phyloP scores from a whole-genome alignment of 2,888 invertebrate genomes.

The Petrophora chlorosata region DNA sequence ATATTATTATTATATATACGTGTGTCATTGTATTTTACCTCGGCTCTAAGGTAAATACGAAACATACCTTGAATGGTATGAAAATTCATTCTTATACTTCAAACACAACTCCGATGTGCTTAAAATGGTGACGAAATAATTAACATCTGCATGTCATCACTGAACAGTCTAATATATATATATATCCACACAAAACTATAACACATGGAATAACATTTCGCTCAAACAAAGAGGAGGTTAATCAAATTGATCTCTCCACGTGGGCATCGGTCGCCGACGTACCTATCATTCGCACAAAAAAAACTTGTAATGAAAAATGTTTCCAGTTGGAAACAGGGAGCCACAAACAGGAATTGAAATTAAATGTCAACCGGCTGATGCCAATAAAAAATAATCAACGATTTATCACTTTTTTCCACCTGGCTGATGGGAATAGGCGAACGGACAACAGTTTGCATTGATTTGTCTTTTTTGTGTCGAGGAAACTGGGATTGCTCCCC shows the following conservation, averaged over 20 bases:
- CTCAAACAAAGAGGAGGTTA: constrained; percentile 40
- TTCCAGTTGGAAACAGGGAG: constrained; percentile 44
- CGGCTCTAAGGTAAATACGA: no score
- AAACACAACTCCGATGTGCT: no score
- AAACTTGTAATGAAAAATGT: constrained; percentile 47
- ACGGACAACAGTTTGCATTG: constrained; percentile 23
- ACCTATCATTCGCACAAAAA: constrained; percentile 49
- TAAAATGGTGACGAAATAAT: neutral
- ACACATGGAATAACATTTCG: constrained; percentile 21
- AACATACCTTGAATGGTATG: no score
- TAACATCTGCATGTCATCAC: neutral
- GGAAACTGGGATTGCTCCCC: no score
- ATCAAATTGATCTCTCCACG: constrained; percentile 49
- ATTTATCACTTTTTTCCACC: constrained; percentile 42
- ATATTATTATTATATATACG: no score
- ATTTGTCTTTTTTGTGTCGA: constrained; percentile 22
- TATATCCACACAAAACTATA: constrained; percentile 7
- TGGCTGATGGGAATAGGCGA: constrained; percentile 34
- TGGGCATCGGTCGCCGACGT: constrained; percentile 43
- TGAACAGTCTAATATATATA: no score
- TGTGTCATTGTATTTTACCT: no score
- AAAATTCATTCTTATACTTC: no score
- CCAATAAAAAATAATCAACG: constrained; percentile 53
- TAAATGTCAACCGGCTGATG: constrained; percentile 57
- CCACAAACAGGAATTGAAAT: constrained; percentile 64